A percentile compares a stretch with the other conserved stretches of the same genome.
Evolutionary conservation across 2,113 vertebrate species (phyloP).

Genomic region (Paracanthobrama guichenoti): DNA sequence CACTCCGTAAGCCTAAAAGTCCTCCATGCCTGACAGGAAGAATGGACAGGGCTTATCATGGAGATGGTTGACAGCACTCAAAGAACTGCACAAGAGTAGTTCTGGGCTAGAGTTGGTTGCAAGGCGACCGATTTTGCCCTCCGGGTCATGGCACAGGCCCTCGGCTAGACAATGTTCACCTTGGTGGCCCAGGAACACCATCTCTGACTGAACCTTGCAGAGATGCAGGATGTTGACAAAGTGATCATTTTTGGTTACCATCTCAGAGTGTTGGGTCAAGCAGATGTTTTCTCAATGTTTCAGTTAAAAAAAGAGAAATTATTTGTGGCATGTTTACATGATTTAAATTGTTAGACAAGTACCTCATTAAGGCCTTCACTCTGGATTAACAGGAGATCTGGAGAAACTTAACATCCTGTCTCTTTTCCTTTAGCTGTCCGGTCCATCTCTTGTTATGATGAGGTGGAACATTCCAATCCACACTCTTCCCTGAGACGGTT

Average conservation of each 20-base stretch:
- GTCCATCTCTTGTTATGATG: neutral
- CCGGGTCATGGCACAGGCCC: no score
- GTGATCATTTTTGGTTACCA: neutral
- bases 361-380: neutral
- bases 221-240: no score
- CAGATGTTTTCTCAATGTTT: neutral
- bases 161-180: no score
- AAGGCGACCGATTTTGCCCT: no score
- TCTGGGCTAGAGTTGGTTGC: no score
- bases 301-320: neutral
- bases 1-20: no score
- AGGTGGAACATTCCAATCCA: neutral
- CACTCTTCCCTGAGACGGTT: neutral
- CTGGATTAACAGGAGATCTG: neutral
- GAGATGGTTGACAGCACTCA: no score
- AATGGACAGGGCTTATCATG: no score
- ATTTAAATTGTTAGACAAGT: neutral
- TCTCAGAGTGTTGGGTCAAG: neutral
- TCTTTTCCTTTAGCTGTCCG: constrained; percentile 15
- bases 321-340: neutral
- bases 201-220: no score
- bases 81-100: no score
- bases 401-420: neutral
- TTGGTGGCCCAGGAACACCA: no score
- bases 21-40: no score